Evolutionary conservation across 2,113 vertebrate species (phyloP), one percentile per base, ranked within the genome.

Genomic region (Larimichthys crocea): DNA sequence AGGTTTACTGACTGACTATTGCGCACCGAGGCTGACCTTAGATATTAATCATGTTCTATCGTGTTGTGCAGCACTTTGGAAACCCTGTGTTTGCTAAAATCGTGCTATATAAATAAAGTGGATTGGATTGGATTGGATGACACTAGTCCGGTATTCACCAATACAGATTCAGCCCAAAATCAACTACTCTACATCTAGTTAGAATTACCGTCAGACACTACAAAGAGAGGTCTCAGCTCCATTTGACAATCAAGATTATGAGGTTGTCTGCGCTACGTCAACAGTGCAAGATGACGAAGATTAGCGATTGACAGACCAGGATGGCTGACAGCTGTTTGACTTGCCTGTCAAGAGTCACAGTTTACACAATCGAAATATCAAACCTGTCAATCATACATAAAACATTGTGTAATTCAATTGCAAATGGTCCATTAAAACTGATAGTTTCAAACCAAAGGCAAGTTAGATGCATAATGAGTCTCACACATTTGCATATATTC

Each of bases 321-420:
- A 71, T 65, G 66, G 59, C 73, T 81, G 83, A 79, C 87, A 88
- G 77, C 74, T 81, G 87, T 75, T 87, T 87, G 84, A 83, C 80
- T 81, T 72, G 68, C 46, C 84, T 80, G 83, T 89, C 89, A 90
- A 8, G 79, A 72, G 67, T 59, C 74, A 78, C 61, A 75, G 56
- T 72, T 80, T 72, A 90, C 76, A 88, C 84, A 91, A 85, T 66
- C n/a, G 79, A 91, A 90, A 93, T 91, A 90, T 86, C 81, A 84
- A 69, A 88, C 71, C 83, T 85, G 86, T 79, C 93, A 93, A 83
- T 89, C 88, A 91, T 2, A 83, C 76, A 85, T 91, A 82, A 86
- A 82, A 87, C 53, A 2, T 44, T 56, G 40, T 79, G 84, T 85
- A 82, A 88, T 91, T 90, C 81, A 82, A 75, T 83, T 79, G 84